Base-by-base conservation (phyloP, 1,140 invertebrate species). In the Frieseomelitta varia region DNA sequence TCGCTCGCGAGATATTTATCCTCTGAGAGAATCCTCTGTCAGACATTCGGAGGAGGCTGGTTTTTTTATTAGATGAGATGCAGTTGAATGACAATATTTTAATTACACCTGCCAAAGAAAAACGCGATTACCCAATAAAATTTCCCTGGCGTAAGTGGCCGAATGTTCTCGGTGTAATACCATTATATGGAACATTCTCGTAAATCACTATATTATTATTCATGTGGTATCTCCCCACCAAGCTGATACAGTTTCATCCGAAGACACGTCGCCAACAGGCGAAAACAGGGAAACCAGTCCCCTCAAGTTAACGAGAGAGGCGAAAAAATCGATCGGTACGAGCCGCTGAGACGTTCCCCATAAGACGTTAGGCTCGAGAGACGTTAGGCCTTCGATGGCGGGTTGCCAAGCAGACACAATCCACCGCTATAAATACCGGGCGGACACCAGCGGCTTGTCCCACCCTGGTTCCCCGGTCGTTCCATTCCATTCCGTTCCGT, bases 381-480 rank as follows among this genome's bases (percentile, higher is more conserved):
- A 91, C 88, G 90, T 88, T 84, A 87, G 83, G 75, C 63, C 30
- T 47, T 81, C 65, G 86, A 87, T 93, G 92, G 92, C 91, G 82
- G 69, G 71, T 83, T 93, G 92, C 92, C 92, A 94, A 91, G 86
- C 91, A 93, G 92, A 93, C 92, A 93, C 91, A 93, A 93, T 93
- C 90, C 90, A 91, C 92, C 14, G 91, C 93, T 93, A 93, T 93
- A 93, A 93, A 93, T 93, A 93, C 92, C 88, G 82, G 39, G 76
- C 81, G 67, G 75, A 84, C 84, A 84, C 87, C 88, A 89, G 24
- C 58, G 58, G 72, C 55, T 12, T 79, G 82, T 88, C 85, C 88
- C 85, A 61, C 11, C 58, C 58, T 61, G 58, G 58, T 8, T 39
- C 39, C 86, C 75, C 58, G 24, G n/a, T 61, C 58, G 58, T n/a